Percentiles rank a stretch among this genome's conserved stretches.
phyloP scores from a whole-genome alignment of 2,113 vertebrate species.

The Cyprinodon brontotheroides region DNA sequence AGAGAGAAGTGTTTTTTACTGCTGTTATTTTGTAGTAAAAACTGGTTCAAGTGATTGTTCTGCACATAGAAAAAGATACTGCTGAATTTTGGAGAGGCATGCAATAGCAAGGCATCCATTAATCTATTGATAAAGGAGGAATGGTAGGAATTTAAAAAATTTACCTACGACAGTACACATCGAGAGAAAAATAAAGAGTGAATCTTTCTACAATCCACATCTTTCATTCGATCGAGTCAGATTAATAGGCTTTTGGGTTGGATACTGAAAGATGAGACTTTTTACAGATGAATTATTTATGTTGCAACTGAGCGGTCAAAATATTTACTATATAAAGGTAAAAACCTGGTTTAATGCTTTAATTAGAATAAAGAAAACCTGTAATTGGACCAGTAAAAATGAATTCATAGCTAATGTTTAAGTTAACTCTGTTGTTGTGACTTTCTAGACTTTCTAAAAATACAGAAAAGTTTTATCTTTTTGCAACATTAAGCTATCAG shows the following conservation, averaged over 20 bases:
- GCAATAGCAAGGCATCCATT: slow-evolving; percentile 56
- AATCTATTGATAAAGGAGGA: slow-evolving; percentile 70
- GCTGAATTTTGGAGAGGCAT: slow-evolving; percentile 4
- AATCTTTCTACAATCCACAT: not conserved
- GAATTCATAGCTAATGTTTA: not conserved
- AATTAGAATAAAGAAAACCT: no score
- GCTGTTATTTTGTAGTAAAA: not conserved
- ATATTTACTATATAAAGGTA: no score
- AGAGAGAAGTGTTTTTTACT: not conserved
- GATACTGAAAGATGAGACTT: not conserved
- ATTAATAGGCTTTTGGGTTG: not conserved
- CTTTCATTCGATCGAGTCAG: not conserved
- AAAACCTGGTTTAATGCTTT: no score
- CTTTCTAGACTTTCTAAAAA: not conserved
- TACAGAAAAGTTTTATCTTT: not conserved
- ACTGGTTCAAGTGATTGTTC: not conserved
- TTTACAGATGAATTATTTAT: not conserved
- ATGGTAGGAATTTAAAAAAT: slow-evolving; percentile 80
- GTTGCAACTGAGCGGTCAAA: no score
- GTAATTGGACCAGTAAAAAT: not conserved
- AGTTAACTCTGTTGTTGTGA: not conserved
- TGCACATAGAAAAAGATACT: slow-evolving; percentile 6
- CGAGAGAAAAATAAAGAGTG: slow-evolving; percentile 3
- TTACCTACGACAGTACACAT: slow-evolving; percentile 51
- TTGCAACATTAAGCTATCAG: no score